phyloP scores from a whole-genome alignment of 2,113 vertebrate genomes.

The Oncorhynchus tshawytscha region DNA sequence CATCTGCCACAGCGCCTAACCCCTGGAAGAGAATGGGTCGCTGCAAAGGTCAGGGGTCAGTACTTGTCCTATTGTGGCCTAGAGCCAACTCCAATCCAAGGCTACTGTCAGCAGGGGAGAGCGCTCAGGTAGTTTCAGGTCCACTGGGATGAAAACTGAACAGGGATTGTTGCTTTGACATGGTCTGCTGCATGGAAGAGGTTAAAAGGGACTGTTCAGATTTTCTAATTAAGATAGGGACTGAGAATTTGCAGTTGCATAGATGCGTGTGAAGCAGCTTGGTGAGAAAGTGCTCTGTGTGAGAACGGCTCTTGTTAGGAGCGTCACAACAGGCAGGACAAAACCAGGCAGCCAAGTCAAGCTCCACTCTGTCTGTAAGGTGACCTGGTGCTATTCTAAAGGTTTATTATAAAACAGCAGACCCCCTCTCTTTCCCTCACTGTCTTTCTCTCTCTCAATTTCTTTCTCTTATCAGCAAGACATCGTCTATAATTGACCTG shows the following conservation, averaged over 20 bases:
- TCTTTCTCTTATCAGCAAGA: slow-evolving; percentile 72
- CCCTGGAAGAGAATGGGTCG: slow-evolving; percentile 72
- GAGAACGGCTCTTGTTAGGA: slow-evolving; percentile 71
- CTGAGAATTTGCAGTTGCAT: slow-evolving; percentile 70
- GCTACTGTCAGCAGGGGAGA: slow-evolving; percentile 57
- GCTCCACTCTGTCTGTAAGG: slow-evolving; percentile 43
- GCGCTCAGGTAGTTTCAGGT: slow-evolving; percentile 59
- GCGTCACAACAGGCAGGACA: slow-evolving; percentile 65
- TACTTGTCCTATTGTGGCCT: slow-evolving; percentile 68
- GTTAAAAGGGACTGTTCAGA: slow-evolving; percentile 64
- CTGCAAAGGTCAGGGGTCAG: slow-evolving; percentile 66
- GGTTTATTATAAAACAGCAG: slow-evolving; percentile 62
- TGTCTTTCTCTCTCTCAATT: slow-evolving; percentile 43
- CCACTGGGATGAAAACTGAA: slow-evolving; percentile 68
- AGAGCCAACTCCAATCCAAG: slow-evolving; percentile 65
- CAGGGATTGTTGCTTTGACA: slow-evolving; percentile 68
- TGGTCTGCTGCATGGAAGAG: slow-evolving; percentile 50
- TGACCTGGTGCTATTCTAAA: slow-evolving; percentile 51
- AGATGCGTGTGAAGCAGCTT: slow-evolving; percentile 57
- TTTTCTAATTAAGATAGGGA: slow-evolving; percentile 67
- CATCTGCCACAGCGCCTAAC: slow-evolving; percentile 75
- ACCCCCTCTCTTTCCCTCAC: slow-evolving; percentile 53
- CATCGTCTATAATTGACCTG: slow-evolving; percentile 81
- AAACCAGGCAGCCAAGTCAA: slow-evolving; percentile 56
- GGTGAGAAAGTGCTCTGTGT: slow-evolving; percentile 40